Evolutionary conservation across 2,797 vertebrate genomes (phyloP).

Genomic region (Coregonus suidteri): DNA sequence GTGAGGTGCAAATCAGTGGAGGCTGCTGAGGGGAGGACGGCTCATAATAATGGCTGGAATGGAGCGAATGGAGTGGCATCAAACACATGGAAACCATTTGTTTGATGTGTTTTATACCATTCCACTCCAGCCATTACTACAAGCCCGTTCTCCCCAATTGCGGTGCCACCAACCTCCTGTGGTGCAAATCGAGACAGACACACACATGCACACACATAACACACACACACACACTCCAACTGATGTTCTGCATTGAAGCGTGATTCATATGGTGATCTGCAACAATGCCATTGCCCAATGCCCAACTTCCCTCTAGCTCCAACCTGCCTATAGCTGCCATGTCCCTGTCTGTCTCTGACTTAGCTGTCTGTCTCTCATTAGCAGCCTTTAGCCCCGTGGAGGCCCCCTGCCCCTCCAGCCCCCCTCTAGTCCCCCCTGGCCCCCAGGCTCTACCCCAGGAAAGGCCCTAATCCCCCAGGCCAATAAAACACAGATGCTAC

Average conservation of each 20-base stretch:
- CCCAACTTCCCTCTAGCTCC: background rate
- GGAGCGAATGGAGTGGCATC: too few relatives aligned
- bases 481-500: conserved; percentile 64
- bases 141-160: too few relatives aligned
- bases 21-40: too few relatives aligned
- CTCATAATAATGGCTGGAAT: too few relatives aligned
- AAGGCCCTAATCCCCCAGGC: conserved; percentile 54
- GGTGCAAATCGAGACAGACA: background rate
- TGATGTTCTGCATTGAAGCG: background rate
- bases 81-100: too few relatives aligned
- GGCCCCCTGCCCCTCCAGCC: background rate
- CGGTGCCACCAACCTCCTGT: too few relatives aligned
- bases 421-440: conserved; percentile 10
- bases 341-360: background rate
- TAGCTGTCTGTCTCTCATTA: conserved; percentile 36
- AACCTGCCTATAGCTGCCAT: background rate
- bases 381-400: conserved; percentile 3
- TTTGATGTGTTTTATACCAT: too few relatives aligned
- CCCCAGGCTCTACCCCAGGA: conserved; percentile 53
- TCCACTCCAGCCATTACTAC: too few relatives aligned
- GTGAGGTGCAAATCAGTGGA: background rate
- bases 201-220: background rate
- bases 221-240: background rate
- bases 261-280: background rate
- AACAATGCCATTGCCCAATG: background rate